Evolutionary conservation across 30 jellyfish, hydroid and myxozoan genomes (phyloP), one percentile per base, ranked within the genome.

Genomic region (Aurelia sp.): DNA sequence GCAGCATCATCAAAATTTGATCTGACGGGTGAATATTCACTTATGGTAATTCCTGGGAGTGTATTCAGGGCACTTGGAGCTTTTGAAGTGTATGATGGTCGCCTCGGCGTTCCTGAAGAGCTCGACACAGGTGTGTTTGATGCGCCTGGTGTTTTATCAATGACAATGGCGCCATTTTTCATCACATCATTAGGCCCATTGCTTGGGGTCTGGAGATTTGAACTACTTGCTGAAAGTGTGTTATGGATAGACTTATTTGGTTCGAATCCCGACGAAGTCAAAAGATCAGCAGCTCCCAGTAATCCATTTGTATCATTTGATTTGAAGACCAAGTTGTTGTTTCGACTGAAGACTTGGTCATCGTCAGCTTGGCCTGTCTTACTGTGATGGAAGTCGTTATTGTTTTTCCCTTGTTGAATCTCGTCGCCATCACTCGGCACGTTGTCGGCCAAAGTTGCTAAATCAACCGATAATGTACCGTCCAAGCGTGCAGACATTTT

Each of bases 41-140:
- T 83, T 1, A 83, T 83, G 3, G 92, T 73, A 31, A 83, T 83
- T 11, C 91, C 91, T 55, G 97, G 97, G 52, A 92, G 74, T 12
- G 92, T 87, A 33, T 91, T 92, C 18, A 92, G 95, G 3, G 98
- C 98, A 48, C 97, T 86, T 35, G 98, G 98, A 19, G 98, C 98
- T 72, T 92, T 92, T 47, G 98, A 92, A 13, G 98, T 87, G 78
- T 92, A 92, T 10, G 96, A 92, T 6, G 98, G 98, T 50, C 98
- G 79, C 55, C 96, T 86, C 62, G 88, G 92, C 33, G 94, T 81
- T 19, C 92, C 81, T 22, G 88, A 48, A 19, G 95, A n/a, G 33
- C 84, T 79, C 30, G 86, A 47, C 7, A 89, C 35, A n/a, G 96
- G 23, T 15, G 77, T 47, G 13, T 79, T 50, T 10, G 81, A 62